Base-by-base conservation (phyloP, 2,888 invertebrate species). In the Stenodera caucasica region DNA sequence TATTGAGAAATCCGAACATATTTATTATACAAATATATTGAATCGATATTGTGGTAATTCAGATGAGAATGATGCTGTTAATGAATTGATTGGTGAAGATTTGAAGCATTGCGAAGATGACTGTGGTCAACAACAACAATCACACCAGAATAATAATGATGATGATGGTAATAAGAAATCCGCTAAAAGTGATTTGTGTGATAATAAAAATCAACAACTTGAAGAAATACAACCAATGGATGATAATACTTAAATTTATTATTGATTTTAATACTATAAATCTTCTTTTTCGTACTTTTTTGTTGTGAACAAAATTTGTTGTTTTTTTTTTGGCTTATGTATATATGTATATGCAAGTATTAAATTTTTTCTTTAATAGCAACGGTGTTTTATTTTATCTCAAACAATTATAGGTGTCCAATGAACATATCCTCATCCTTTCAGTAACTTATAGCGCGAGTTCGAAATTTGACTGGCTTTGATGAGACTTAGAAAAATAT, bases 21-120 rank as follows among this genome's bases (percentile, higher is more conserved):
- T 74, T 30, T 74, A 63, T 57, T 63, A 73, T 58, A 73, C 74
- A 12, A 71, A 70, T 52, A 67, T 75, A 18, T 68, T 73, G 35
- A 67, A 70, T 45, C 60, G 71, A 32, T 75, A 70, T 53, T 72
- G 72, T 49, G 70, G 66, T 14, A 66, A 60, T 45, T 32, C 65
- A 1, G 75, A 74, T 6, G 74, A 75, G 15, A 72, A 64, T 53
- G 57, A 57, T 5, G 71, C 72, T 18, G 63, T 62, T 0, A 72
- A 70, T 61, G 62, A 68, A 4, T 55, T 56, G 18, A 66, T 72
- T 5, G 67, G 33, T 0, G 68, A 69, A 18, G 69, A 67, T 57
- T 58, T 73, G 55, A 14, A 49, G 33, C 23, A 58, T 49, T 53
- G 59, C 56, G 40, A 30, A 30, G 3, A 26, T 26, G 2, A 30